Percentiles rank a stretch among this genome's conserved stretches.
Conservation (phyloP, 1,140 invertebrate genomes). For the Drosophila navojoa region DNA sequence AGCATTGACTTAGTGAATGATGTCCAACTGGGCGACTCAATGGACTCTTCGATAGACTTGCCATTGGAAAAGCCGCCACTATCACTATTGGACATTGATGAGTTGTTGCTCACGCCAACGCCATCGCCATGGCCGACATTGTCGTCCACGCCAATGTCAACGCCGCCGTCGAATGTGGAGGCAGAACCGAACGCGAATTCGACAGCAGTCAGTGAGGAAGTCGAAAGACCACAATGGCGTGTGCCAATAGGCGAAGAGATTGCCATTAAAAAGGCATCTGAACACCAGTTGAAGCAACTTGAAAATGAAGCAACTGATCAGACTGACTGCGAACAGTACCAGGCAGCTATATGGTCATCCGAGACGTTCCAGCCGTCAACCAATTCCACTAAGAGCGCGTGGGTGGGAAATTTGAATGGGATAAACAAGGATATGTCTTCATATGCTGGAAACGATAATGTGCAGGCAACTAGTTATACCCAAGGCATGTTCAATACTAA, state of each 20-base stretch:
- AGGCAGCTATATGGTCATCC: no score
- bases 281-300: background rate
- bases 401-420: background rate
- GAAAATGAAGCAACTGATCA: background rate
- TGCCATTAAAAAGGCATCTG: background rate
- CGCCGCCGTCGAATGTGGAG: background rate
- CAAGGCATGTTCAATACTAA: background rate
- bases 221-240: background rate
- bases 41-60: no score
- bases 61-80: background rate
- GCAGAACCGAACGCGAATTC: background rate
- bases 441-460: background rate
- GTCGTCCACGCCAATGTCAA: no score
- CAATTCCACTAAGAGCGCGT: no score
- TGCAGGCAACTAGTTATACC: conserved; percentile 1
- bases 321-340: background rate
- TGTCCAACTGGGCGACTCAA: background rate
- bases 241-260: background rate
- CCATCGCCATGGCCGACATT: background rate
- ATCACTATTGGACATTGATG: background rate
- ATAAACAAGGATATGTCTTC: background rate
- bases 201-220: background rate
- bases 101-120: background rate
- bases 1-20: background rate
- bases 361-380: no score